These are phyloP conservation scores for Psilopsiagon aurifrons DNA, from an alignment of 2,113 vertebrate species.

Conservation along the genomic window DNA sequence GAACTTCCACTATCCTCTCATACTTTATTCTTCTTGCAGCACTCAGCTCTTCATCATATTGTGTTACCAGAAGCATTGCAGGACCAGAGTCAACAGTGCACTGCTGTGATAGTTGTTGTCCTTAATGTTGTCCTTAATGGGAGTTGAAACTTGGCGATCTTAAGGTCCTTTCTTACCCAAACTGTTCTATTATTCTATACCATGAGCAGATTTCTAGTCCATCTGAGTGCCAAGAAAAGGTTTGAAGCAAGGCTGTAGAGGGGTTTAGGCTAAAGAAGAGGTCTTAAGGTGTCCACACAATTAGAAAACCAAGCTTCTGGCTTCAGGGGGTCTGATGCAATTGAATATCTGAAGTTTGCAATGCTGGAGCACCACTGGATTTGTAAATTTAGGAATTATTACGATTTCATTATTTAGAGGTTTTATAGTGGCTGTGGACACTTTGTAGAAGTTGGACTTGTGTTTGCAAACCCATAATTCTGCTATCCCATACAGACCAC, in stretches of 20 bases:
- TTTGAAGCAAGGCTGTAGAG: neutral
- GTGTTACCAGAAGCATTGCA: neutral
- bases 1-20: neutral
- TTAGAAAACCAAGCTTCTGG: neutral
- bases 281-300: neutral
- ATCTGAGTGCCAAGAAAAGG: neutral
- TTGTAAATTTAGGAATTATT: neutral
- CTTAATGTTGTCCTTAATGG: neutral
- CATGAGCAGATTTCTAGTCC: neutral
- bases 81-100: neutral
- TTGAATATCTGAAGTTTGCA: neutral
- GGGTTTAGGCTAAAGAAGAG: neutral
- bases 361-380: neutral
- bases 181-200: neutral
- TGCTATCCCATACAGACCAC: neutral
- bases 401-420: neutral
- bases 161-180: neutral
- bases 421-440: neutral
- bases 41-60: neutral
- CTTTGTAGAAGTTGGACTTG: neutral
- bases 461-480: neutral
- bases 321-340: neutral
- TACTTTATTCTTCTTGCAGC: neutral
- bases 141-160: neutral
- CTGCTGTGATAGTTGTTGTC: neutral